These are phyloP conservation scores for Oscheius sp. DNA, from an alignment of 1,140 invertebrate species.

Conservation along the genomic window DNA sequence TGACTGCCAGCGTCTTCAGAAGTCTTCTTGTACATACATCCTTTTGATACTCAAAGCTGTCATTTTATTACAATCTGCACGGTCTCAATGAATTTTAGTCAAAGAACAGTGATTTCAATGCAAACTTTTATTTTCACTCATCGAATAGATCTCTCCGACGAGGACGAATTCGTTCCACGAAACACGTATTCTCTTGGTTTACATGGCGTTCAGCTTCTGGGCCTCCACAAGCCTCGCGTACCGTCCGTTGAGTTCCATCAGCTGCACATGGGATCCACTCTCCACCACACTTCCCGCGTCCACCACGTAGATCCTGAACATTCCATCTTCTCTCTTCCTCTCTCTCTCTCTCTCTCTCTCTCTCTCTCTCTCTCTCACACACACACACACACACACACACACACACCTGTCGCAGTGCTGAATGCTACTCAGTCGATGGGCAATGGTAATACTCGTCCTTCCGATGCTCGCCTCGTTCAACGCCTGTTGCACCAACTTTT, in stretches of 20 bases:
- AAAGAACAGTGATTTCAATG: too few relatives aligned
- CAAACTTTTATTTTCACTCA: too few relatives aligned
- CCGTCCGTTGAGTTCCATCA: slow-evolving; percentile 11
- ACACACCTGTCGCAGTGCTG: slow-evolving; percentile 70
- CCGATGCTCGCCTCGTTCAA: slow-evolving; percentile 78
- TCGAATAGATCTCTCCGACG: too few relatives aligned
- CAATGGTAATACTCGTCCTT: slow-evolving; percentile 90
- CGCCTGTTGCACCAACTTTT: slow-evolving; percentile 78
- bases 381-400: too few relatives aligned
- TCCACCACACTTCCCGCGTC: slow-evolving; percentile 26
- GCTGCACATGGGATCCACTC: slow-evolving; percentile 15
- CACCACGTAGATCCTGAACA: slow-evolving; percentile 22
- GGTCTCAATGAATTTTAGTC: too few relatives aligned
- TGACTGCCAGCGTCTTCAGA: too few relatives aligned
- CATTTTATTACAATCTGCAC: too few relatives aligned
- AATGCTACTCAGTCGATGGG: slow-evolving; percentile 80
- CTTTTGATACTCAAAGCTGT: too few relatives aligned
- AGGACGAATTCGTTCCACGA: too few relatives aligned
- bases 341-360: neutral
- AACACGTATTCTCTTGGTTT: too few relatives aligned
- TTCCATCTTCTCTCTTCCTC: too few relatives aligned
- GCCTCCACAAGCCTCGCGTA: slow-evolving; percentile 28
- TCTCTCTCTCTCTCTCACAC: neutral
- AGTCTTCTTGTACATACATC: too few relatives aligned
- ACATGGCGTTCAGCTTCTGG: slow-evolving; percentile 11